Evolutionary conservation across 2,888 invertebrate genomes (phyloP), one percentile per base, ranked within the genome.

Genomic region (Abrostola triplasia): DNA sequence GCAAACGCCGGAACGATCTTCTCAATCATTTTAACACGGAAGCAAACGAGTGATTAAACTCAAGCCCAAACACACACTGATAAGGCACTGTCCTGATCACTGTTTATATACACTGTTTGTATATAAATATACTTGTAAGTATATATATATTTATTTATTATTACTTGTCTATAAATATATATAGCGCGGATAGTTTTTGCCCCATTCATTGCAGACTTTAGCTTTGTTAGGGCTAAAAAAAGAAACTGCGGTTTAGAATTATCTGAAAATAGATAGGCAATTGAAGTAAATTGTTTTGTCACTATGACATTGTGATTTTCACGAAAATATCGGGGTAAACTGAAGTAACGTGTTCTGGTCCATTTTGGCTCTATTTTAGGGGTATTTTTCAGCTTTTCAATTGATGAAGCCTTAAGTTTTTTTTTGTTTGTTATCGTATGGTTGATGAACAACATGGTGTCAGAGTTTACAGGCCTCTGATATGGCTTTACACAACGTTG

Each of bases 51-150:
- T 61, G 41, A 40, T 53, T 54, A 44, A 40, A 60, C 53, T 59
- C 67, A 59, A 65, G 59, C 64, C 63, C 71, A 73, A 59, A 70
- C 58, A 69, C 59, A 68, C 36, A 80, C 76, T 80, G 80, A 76
- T 78, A 80, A 76, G 53, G 2, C 49, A 53, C 37, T 36, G 51
- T 58, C 55, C 57, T 36, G 36, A 6, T 59, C 52, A 36, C 47
- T 61, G 7, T 40, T 60, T 79, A 79, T 79, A 75, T 79, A 75
- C 59, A 64, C 40, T 55, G 24, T 65, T 68, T 65, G 53, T 67
- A 59, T 62, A 63, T 58, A 77, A 72, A 74, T 59, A 79, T 66
- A 69, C 51, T 55, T 24, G 24, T 24, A n/a, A 2, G 11, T 36
- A 53, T 52, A 47, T 67, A 59, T 59, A 61, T 36, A 35, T 58